phyloP scores from a whole-genome alignment of 2,797 vertebrate genomes.

The Hapalemur alaotrensis region DNA sequence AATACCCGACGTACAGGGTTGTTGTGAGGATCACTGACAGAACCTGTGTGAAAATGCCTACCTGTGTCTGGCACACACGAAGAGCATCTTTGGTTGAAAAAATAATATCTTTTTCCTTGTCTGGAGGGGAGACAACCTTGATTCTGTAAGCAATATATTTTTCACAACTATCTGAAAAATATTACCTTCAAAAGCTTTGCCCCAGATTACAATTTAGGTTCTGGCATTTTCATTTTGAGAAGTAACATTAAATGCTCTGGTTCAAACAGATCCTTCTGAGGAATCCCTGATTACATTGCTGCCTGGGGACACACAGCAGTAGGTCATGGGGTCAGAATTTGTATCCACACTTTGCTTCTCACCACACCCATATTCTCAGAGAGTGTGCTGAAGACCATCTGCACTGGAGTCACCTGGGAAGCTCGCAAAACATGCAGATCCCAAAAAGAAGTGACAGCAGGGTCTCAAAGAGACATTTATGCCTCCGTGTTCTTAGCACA shows the following conservation, averaged over 20 bases:
- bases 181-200: neutral
- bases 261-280: neutral
- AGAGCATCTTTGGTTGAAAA: neutral
- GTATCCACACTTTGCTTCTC: neutral
- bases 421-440: neutral
- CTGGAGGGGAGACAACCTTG: neutral
- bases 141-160: neutral
- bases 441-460: neutral
- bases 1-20: neutral
- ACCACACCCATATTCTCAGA: neutral
- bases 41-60: neutral
- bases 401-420: neutral
- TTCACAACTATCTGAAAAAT: neutral
- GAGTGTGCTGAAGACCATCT: neutral
- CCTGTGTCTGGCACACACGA: neutral
- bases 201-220: neutral
- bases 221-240: slow-evolving; percentile 31
- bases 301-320: neutral
- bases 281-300: neutral
- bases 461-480: neutral
- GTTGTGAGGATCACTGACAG: neutral
- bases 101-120: neutral
- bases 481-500: neutral
- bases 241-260: neutral
- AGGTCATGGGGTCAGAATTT: neutral